A percentile compares a stretch with the other conserved stretches of the same genome.
Evolutionary conservation across 2,797 vertebrate genomes (phyloP).

Genomic region (Leptodactylus fallax): DNA sequence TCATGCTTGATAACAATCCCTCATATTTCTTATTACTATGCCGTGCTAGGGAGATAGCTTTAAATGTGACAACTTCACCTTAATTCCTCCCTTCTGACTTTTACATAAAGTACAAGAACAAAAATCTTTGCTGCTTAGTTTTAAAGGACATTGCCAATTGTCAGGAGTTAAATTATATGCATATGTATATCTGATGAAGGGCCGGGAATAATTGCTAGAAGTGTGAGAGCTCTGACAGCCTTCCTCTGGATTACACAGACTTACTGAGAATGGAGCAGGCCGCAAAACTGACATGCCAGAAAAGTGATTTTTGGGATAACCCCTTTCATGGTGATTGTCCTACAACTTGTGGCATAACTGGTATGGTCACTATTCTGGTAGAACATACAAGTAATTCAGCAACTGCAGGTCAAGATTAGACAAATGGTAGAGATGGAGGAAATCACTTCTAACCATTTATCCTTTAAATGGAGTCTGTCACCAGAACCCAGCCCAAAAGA

Average conservation of each 20-base stretch:
- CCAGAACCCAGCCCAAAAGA: no score
- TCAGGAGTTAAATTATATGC: neutral
- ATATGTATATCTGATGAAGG: neutral
- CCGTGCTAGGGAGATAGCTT: slow-evolving; percentile 40
- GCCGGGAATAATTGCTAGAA: neutral
- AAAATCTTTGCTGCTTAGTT: neutral
- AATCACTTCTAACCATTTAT: no score
- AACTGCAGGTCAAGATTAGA: no score
- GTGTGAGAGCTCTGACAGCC: neutral
- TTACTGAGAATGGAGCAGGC: neutral
- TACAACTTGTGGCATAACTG: neutral
- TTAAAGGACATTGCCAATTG: neutral
- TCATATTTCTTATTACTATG: slow-evolving; percentile 53
- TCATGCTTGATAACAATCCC: slow-evolving; percentile 47
- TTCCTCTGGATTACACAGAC: neutral
- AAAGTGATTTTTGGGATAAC: neutral
- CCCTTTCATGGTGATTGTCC: neutral
- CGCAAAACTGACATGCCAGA: neutral
- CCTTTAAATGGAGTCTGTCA: no score
- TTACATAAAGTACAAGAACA: slow-evolving; percentile 44
- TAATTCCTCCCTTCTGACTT: slow-evolving; percentile 60
- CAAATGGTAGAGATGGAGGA: no score
- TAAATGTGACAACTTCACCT: slow-evolving; percentile 49
- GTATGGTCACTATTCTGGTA: neutral
- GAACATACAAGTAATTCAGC: no score